phyloP scores from a whole-genome alignment of 2,113 vertebrate genomes.

The Protobothrops mucrosquamatus region DNA sequence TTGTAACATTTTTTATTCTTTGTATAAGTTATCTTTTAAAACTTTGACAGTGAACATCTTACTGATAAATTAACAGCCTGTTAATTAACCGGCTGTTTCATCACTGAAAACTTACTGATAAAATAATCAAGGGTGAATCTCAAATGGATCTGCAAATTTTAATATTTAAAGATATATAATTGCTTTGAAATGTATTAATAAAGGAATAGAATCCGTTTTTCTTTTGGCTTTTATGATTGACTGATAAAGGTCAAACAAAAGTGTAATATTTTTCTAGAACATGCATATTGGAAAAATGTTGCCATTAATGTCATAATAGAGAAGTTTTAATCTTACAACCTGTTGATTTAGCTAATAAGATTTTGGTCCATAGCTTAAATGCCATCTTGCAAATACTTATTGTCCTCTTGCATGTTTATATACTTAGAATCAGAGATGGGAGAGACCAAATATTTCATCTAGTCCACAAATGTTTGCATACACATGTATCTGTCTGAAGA shows the following conservation, averaged over 20 bases:
- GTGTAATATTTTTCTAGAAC: neutral
- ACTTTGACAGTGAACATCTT: conserved; percentile 43
- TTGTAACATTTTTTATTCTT: conserved; percentile 1
- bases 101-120: neutral
- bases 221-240: neutral
- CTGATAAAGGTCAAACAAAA: neutral
- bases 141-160: neutral
- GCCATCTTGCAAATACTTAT: neutral
- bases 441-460: neutral
- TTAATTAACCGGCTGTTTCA: conserved; percentile 24
- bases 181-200: neutral
- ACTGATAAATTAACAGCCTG: conserved; percentile 29
- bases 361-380: neutral
- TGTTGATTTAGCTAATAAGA: neutral
- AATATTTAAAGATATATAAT: neutral
- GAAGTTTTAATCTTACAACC: neutral
- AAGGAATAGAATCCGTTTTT: neutral
- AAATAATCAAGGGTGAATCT: neutral
- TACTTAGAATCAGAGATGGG: neutral
- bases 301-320: neutral
- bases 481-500: neutral
- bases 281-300: neutral
- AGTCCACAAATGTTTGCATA: neutral
- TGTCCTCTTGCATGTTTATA: neutral
- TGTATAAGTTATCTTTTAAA: conserved; percentile 29